Base-by-base conservation (phyloP, 1,140 invertebrate genomes). In the Aleiodes sp. region DNA sequence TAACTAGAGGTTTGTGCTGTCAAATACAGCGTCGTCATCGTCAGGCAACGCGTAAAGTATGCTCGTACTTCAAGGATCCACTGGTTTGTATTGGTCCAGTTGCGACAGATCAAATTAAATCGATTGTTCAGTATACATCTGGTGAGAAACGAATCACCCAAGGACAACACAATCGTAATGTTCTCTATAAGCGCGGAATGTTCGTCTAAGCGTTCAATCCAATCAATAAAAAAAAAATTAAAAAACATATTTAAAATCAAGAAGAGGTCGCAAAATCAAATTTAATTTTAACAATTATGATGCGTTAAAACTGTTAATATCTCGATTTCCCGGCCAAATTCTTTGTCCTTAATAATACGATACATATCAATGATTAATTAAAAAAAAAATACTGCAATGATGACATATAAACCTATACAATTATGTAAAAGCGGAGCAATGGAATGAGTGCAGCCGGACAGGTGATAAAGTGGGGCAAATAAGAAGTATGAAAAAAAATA, bases 51-150 rank as follows among this genome's bases (percentile, higher is more conserved):
- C 88, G 93, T 81, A 95, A 94, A 89, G 92, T 93, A 71, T 96
- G 94, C 84, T 93, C 92, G 6, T 96, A 96, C 84, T 97, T 96
- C 90, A 95, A 94, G 77, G 94, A 96, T 75, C 92, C 94, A 12
- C 87, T 95, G 9, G 92, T 94, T 19, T 97, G 95, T 87, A 93
- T 97, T 71, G 94, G 94, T 1, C 92, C 92, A 0, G 93, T 95
- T 0, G 93, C 93, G 0, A 90, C 90, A 1, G 92, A 94, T 76
- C 92, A 94, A 82, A 88, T 93, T 35, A 91, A 92, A 71, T 84
- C 87, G 6, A 80, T 90, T 14, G 88, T 94, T 2, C 91, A 94
- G 76, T 92, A 93, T 73, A 94, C 93, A 3, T 91, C 92, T 46
- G 92, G 92, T 2, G 93, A 94, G 75, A 94, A 94, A 76, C 87